Evolutionary conservation across 53 echinoderm and acorn worm genomes (phyloP), one percentile per base, ranked within the genome.

Genomic region (Holothuria scabra): DNA sequence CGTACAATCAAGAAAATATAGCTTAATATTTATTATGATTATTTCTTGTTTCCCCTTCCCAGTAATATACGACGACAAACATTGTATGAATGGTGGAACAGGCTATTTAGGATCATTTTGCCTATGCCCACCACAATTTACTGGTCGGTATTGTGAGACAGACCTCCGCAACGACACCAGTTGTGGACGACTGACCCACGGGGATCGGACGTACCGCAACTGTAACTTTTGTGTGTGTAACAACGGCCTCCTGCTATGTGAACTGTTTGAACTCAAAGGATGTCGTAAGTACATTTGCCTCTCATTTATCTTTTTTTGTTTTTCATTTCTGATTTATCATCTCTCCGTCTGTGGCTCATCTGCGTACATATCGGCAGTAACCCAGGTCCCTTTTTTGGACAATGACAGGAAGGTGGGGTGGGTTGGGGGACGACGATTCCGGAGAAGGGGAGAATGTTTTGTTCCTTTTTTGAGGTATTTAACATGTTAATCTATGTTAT

Each of bases 91-190:
- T 41, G 97, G 92, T 22, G 97, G 97, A 16, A 94, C 90, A 2
- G 88, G 93, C 11, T 91, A 92, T 41, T 88, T 97, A 10, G 86
- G 87, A 1, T 86, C 90, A 12, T 97, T 97, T 83, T 97, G 97
- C 48, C 79, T 92, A 49, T 97, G 97, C 28, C 84, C 72, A 19
- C 35, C 83, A 3, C 80, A 76, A 28, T 97, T 67, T 74, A 90
- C 74, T 56, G 97, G 97, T 2, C 90, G 91, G 1, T 97, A 92
- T 85, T 97, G 97, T 52, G 93, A 97, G 87, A 88, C 61, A 35
- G 64, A 74, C 29, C 67, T 69, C 19, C 85, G 65, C 7, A 66
- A 59, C 26, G 85, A 89, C 67, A 81, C 78, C 56, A 87, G 80
- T 61, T 96, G 97, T 55, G 92, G 84, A 7, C 34, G 37, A 13